phyloP scores from a whole-genome alignment of 2,797 vertebrate genomes.

The Mareca penelope region DNA sequence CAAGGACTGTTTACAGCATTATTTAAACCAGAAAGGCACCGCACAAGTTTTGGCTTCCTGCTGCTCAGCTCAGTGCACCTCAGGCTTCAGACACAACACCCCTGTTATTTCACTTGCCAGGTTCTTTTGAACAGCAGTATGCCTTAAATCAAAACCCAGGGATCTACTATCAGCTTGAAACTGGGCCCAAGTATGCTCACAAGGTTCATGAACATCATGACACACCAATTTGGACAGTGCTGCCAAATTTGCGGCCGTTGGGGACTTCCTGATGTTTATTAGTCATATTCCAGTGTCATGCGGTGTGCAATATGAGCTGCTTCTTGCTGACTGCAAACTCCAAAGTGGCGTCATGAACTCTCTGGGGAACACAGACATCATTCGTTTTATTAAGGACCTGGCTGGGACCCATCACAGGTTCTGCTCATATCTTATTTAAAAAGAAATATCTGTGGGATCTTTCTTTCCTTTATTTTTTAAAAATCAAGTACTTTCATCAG shows the following conservation, averaged over 20 bases:
- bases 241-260: slow-evolving; percentile 37
- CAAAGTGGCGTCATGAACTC: slow-evolving; percentile 48
- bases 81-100: neutral
- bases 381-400: slow-evolving; percentile 62
- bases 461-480: neutral
- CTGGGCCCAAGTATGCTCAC: neutral
- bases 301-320: slow-evolving; percentile 61
- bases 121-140: neutral
- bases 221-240: neutral
- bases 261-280: slow-evolving; percentile 67
- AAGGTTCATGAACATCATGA: neutral
- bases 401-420: slow-evolving; percentile 11
- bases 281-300: slow-evolving; percentile 60
- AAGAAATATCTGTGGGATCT: neutral
- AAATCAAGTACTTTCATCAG: neutral
- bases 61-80: neutral
- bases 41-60: neutral
- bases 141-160: slow-evolving; percentile 1
- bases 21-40: slow-evolving; percentile 10
- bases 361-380: slow-evolving; percentile 60
- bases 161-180: slow-evolving; percentile 37
- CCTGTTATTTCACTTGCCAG: neutral
- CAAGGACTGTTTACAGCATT: slow-evolving; percentile 20
- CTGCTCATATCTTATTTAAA: slow-evolving; percentile 34
- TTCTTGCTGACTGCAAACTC: slow-evolving; percentile 61